Evolutionary conservation across 2,113 vertebrate species (phyloP), one percentile per base, ranked within the genome.

Genomic region (Procavia capensis): DNA sequence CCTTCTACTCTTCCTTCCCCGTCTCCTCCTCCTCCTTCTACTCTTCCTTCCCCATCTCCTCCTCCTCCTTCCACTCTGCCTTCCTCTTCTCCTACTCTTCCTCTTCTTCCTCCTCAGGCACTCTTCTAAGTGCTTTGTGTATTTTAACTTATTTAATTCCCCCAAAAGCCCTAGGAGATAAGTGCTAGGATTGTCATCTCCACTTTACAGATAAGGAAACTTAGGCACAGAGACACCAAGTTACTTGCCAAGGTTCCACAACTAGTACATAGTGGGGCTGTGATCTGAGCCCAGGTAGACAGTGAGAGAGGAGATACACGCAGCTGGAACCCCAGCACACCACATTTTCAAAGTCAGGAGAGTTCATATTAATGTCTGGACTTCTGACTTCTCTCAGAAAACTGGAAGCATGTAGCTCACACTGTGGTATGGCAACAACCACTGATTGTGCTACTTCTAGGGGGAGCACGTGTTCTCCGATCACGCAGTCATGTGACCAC

Each of bases 341-440:
- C 27, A 34, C 50, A 9, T 57, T 95, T 87, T 93, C 90, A 95
- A 93, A 93, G 68, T 89, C 79, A 78, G 68, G 13, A 75, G 41
- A 74, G 9, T 50, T 84, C 24, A 72, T 24, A 16, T 63, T 70
- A 57, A 88, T 93, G 13, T 22, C 41, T 61, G 7, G 59, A 27
- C 90, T 91, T 95, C 47, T 54, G 50, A 54, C 50, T 54, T 54
- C 14, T 54, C 50, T 54, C 50, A 54, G 17, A 17, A 54, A 54
- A 1, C 20, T n/a, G 43, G n/a, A 85, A 82, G 50, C 41, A 47
- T 22, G 10, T 47, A 96, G 41, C 24, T 7, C 41, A 91, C 36
- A 47, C n/a, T 31, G 39, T 50, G 25, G 5, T 24, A 1, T 4
- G 29, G 16, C 68, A 34, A 34, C 50, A 81, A 50, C 25, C 27